Evolutionary conservation across 2,113 vertebrate genomes (phyloP).

Genomic region (Zosterops hypoxanthus): DNA sequence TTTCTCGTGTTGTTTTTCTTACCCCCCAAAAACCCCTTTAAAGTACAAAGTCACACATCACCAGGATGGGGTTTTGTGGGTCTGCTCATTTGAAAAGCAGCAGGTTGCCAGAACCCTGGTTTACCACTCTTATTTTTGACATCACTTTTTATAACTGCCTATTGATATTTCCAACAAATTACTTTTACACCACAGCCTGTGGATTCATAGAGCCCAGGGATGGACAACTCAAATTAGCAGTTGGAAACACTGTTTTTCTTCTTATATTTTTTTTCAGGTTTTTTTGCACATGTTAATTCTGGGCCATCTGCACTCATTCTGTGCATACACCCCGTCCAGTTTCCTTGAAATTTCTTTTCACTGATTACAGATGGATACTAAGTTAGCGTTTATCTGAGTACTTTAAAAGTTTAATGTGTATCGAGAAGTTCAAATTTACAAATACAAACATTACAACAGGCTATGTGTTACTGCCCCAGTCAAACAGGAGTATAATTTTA

Average conservation of each 20-base stretch:
- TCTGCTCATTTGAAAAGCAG: background rate
- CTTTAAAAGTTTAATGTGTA: background rate
- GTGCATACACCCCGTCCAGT: background rate
- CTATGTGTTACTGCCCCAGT: background rate
- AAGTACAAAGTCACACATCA: background rate
- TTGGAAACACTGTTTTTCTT: background rate
- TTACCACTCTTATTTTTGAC: background rate
- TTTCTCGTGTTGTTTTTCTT: background rate
- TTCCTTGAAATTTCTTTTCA: background rate
- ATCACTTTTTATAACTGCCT: background rate
- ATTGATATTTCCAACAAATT: background rate
- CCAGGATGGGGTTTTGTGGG: background rate
- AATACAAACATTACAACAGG: background rate
- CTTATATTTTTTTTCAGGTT: background rate
- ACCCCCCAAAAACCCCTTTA: background rate
- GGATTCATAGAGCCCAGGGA: background rate
- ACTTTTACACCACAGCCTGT: background rate
- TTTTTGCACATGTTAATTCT: background rate
- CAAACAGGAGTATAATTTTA: background rate
- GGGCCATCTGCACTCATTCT: background rate
- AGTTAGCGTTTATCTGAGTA: background rate
- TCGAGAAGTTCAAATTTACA: background rate
- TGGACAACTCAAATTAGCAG: background rate
- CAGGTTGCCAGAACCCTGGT: background rate
- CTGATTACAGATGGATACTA: background rate